Evolutionary conservation across 2,797 vertebrate species (phyloP).

Genomic region (Psittacula derbiana): DNA sequence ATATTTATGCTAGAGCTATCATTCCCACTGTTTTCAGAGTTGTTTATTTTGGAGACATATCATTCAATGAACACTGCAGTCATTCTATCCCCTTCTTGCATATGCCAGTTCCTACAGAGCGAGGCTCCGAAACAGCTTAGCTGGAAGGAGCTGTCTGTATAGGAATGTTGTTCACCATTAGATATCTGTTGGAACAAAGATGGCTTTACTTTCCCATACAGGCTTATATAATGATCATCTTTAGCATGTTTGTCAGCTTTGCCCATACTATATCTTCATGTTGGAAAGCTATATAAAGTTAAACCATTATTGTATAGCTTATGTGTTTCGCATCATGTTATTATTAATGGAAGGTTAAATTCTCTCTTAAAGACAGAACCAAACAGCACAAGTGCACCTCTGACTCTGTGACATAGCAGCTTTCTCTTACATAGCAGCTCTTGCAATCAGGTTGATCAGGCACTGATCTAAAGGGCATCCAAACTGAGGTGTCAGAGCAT

Average conservation of each 20-base stretch:
- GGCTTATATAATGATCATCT: not conserved
- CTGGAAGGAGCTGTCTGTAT: not conserved
- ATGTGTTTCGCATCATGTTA: not conserved
- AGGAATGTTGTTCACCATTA: not conserved
- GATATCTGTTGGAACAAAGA: not conserved
- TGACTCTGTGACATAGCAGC: not conserved
- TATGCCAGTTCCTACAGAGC: not conserved
- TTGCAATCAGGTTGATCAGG: not conserved
- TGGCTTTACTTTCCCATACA: not conserved
- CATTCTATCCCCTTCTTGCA: not conserved
- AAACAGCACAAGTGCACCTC: not conserved
- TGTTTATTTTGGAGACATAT: not conserved
- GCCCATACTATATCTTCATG: not conserved
- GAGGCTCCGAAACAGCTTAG: not conserved
- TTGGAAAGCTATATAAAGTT: not conserved
- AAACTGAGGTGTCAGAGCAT: not conserved
- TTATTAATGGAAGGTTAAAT: not conserved
- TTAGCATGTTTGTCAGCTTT: not conserved
- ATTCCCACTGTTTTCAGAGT: not conserved
- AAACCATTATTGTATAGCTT: not conserved
- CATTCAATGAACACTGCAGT: not conserved
- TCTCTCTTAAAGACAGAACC: not conserved
- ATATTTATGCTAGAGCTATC: not conserved
- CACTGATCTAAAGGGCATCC: not conserved
- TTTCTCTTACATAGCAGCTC: not conserved